Percentiles rank a stretch among this genome's conserved stretches.
Conservation (phyloP, 2,888 invertebrate genomes). For the Leistus spinibarbis region DNA sequence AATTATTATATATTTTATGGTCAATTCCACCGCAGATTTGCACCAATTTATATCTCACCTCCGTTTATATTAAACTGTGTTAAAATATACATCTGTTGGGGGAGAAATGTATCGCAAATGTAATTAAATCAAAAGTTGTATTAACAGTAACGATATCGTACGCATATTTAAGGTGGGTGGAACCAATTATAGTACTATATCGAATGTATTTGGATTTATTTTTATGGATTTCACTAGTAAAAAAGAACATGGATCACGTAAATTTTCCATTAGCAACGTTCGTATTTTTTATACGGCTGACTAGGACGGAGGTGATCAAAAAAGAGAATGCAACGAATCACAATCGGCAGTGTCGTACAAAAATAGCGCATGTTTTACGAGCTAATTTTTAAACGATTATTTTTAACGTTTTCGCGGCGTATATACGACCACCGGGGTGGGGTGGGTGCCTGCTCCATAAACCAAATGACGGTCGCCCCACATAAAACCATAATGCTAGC, state of each 20-base stretch:
- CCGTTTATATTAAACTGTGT: too few relatives aligned
- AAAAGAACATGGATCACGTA: constrained; percentile 3
- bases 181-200: too few relatives aligned
- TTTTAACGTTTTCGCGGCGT: constrained; percentile 20
- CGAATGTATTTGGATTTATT: too few relatives aligned
- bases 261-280: constrained; percentile 33
- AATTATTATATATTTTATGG: neutral
- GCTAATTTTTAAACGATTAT: constrained; percentile 19
- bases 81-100: too few relatives aligned
- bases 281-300: constrained; percentile 11
- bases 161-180: too few relatives aligned
- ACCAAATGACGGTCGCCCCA: too few relatives aligned
- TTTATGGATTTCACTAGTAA: neutral
- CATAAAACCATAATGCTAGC: constrained; percentile 5
- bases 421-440: constrained; percentile 22
- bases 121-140: too few relatives aligned
- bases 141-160: too few relatives aligned
- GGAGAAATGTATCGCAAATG: too few relatives aligned
- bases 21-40: too few relatives aligned
- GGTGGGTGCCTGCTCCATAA: constrained; percentile 15
- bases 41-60: too few relatives aligned
- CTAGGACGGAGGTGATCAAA: too few relatives aligned
- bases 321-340: neutral
- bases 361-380: constrained; percentile 1
- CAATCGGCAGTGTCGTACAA: neutral